Evolutionary conservation across 1,140 invertebrate species (phyloP).

Genomic region (Subanguina moxae): DNA sequence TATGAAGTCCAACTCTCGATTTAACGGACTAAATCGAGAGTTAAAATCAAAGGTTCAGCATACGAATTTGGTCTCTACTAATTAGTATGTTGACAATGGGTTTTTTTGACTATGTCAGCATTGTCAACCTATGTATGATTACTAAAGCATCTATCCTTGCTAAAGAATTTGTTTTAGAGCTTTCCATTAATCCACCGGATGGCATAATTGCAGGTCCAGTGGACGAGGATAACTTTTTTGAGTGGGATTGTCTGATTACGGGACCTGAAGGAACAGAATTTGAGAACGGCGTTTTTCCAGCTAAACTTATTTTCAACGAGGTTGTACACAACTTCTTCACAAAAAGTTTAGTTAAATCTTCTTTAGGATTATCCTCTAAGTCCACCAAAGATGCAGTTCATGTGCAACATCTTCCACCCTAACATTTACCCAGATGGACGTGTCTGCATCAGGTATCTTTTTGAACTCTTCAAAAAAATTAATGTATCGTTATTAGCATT

Average conservation of each 20-base stretch:
- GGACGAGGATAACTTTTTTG: slow-evolving; percentile 98
- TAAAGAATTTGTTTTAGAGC: slow-evolving; percentile 72
- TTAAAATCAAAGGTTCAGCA: too few relatives aligned
- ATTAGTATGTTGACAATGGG: too few relatives aligned
- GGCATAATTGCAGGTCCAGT: slow-evolving; percentile 91
- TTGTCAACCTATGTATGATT: too few relatives aligned
- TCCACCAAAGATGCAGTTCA: slow-evolving; percentile 99
- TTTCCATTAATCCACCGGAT: slow-evolving; percentile 95
- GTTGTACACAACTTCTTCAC: slow-evolving; percentile 17
- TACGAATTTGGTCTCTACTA: too few relatives aligned
- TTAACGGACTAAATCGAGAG: too few relatives aligned
- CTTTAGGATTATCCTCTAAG: slow-evolving; percentile 92
- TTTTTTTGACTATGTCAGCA: too few relatives aligned
- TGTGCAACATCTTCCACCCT: slow-evolving; percentile 98
- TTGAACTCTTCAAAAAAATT: too few relatives aligned
- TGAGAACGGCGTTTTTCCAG: slow-evolving; percentile 95
- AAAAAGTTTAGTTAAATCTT: neutral
- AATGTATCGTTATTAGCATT: too few relatives aligned
- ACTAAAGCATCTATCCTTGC: too few relatives aligned
- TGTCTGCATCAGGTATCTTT: slow-evolving; percentile 81
- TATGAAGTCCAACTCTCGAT: too few relatives aligned
- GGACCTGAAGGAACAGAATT: slow-evolving; percentile 96
- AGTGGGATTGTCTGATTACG: slow-evolving; percentile 98
- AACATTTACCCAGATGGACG: slow-evolving; percentile 68
- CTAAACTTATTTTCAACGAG: slow-evolving; percentile 70